Evolutionary conservation across 1,140 invertebrate genomes (phyloP).

Genomic region (Eurosta solidaginis): DNA sequence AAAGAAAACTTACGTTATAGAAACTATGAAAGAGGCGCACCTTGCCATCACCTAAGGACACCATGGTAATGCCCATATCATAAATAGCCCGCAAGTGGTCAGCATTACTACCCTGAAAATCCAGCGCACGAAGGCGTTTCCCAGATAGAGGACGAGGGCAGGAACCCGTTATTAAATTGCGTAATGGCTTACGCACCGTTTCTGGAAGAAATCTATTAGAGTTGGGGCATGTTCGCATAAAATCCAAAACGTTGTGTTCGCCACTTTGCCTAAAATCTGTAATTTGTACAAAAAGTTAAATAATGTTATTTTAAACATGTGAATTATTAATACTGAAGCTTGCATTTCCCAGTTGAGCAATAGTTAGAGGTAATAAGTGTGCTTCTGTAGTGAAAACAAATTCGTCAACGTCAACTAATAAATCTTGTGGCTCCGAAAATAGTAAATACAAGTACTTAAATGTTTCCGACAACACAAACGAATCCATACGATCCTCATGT

Average conservation of each 20-base stretch:
- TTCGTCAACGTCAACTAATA: conserved; percentile 90
- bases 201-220: conserved; percentile 81
- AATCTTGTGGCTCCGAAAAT: conserved; percentile 86
- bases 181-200: conserved; percentile 75
- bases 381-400: conserved; percentile 98
- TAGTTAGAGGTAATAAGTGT: conserved; percentile 87
- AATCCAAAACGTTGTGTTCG: conserved; percentile 68
- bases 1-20: conserved; percentile 70
- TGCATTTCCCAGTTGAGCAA: conserved; percentile 65
- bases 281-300: conserved; percentile 4
- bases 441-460: conserved; percentile 96
- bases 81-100: conserved; percentile 86
- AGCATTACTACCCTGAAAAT: conserved; percentile 84
- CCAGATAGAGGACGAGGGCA: conserved; percentile 70
- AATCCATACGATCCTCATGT: conserved; percentile 96
- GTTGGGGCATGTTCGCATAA: conserved; percentile 83
- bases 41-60: conserved; percentile 85
- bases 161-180: conserved; percentile 83
- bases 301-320: not conserved
- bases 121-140: conserved; percentile 70
- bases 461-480: conserved; percentile 96
- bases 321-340: conserved; percentile 49
- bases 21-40: conserved; percentile 89
- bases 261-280: conserved; percentile 59
- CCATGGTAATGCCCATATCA: conserved; percentile 93